Base-by-base conservation (phyloP, 2,888 invertebrate species). In the Clivina fossor region DNA sequence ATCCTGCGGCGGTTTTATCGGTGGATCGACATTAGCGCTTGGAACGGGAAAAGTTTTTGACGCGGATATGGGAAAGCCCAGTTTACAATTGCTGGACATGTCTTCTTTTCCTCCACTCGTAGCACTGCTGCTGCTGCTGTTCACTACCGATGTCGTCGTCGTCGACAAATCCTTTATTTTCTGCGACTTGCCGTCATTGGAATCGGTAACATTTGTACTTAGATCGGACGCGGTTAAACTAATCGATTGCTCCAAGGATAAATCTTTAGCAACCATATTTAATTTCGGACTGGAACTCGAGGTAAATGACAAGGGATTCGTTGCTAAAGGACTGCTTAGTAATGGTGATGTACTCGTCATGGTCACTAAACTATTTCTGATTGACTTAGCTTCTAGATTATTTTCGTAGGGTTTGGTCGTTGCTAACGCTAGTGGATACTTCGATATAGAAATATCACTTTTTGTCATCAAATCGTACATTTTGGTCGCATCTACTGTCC, bases 1-100 rank as follows among this genome's bases (percentile, higher is more conserved):
- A 7, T 22, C 19, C 38, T 22, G 22, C 5, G 78, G 76, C 16
- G 76, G 76, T 64, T 77, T 77, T 76, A 77, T 76, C 41, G 57
- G 3, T 18, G 15, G 5, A 15, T 26, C 55, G 33, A 22, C 22
- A 40, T 30, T 53, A 3, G 33, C 26, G 24, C 22, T 35, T 48
- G 59, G 60, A 46, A 59, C 63, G 58, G 62, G 64, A 58, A 60
- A 71, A 47, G 63, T 63, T 60, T 65, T 72, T 53, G 62, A 58
- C 44, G 63, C 62, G 56, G 66, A 66, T 61, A 63, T 65, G 58
- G 63, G 65, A 50, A 28, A 64, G 48, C 62, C 65, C 59, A 63
- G 61, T 64, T 61, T 70, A 58, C 61, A 70, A 64, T 59, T 67
- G 61, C 18, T 64, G 44, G 51, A 41, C 47, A 62, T 57, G 33